These are phyloP conservation scores for Anarrhichthys ocellatus DNA, from an alignment of 2,113 vertebrate species.

Conservation along the genomic window DNA sequence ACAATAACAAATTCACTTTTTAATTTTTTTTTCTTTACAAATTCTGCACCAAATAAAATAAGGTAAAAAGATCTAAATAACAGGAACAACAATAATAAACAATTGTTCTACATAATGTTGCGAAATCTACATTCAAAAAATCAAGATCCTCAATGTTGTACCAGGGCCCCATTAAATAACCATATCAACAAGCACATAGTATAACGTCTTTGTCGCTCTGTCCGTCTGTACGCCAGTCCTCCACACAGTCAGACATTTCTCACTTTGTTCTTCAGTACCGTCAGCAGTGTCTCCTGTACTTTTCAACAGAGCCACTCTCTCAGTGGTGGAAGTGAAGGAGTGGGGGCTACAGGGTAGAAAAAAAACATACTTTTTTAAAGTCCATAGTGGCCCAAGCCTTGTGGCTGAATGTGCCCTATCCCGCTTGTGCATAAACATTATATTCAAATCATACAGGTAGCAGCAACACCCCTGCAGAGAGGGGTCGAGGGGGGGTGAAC, in stretches of 20 bases:
- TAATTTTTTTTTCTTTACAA: slow-evolving; percentile 57
- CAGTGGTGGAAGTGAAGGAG: slow-evolving; percentile 62
- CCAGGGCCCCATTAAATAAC: slow-evolving; percentile 79
- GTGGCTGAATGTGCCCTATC: slow-evolving; percentile 71
- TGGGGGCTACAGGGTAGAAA: slow-evolving; percentile 44
- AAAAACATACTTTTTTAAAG: slow-evolving; percentile 33
- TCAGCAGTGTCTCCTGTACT: slow-evolving; percentile 60
- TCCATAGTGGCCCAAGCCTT: slow-evolving; percentile 64
- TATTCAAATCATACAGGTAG: slow-evolving; percentile 89
- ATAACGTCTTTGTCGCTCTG: slow-evolving; percentile 58
- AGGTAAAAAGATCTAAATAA: slow-evolving; percentile 77
- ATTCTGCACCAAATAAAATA: slow-evolving; percentile 67
- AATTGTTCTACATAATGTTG: slow-evolving; percentile 82
- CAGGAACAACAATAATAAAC: slow-evolving; percentile 79
- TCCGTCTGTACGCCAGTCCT: slow-evolving; percentile 53
- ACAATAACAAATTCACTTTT: slow-evolving; percentile 54
- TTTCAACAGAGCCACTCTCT: slow-evolving; percentile 56
- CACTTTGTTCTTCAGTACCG: slow-evolving; percentile 51
- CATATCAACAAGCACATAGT: slow-evolving; percentile 71
- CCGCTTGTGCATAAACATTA: slow-evolving; percentile 83
- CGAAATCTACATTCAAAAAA: slow-evolving; percentile 85
- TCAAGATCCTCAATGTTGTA: slow-evolving; percentile 77
- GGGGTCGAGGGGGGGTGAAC: slow-evolving; percentile 69
- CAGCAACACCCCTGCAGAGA: slow-evolving; percentile 88
- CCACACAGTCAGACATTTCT: slow-evolving; percentile 39